Percentiles rank a stretch among this genome's conserved stretches.
Conservation (phyloP, 2,797 vertebrate genomes). For the Antrozous pallidus region DNA sequence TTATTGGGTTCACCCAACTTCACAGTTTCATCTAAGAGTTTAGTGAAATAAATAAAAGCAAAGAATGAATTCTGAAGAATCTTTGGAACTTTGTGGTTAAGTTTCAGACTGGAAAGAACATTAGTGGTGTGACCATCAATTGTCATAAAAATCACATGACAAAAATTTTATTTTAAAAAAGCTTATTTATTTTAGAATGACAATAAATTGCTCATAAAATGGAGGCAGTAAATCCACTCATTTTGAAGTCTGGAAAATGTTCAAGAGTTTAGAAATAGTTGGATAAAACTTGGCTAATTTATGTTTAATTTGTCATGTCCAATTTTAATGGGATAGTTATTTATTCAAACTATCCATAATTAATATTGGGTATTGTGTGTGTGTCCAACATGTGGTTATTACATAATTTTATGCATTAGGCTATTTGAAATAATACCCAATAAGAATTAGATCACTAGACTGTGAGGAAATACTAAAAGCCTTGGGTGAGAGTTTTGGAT, state of each 20-base stretch:
- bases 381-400: constrained; percentile 40
- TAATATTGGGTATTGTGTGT: constrained; percentile 5
- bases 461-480: constrained; percentile 51
- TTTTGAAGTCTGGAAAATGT: constrained; percentile 15
- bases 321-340: constrained; percentile 36
- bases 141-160: constrained; percentile 19
- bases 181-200: constrained; percentile 29
- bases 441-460: constrained; percentile 37
- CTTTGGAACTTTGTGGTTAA: constrained; percentile 16
- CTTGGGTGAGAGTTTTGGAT: not conserved
- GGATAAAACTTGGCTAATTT: constrained; percentile 34
- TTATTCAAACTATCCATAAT: constrained; percentile 49
- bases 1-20: not conserved
- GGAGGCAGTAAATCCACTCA: not conserved
- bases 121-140: not conserved
- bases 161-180: constrained; percentile 22
- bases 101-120: not conserved
- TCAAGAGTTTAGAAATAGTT: constrained; percentile 51
- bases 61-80: constrained; percentile 15
- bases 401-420: constrained; percentile 21
- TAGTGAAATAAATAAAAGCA: not conserved
- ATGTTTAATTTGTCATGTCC: constrained; percentile 39
- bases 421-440: constrained; percentile 40
- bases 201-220: constrained; percentile 33
- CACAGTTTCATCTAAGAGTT: not conserved